Evolutionary conservation across 2,888 invertebrate species (phyloP).

Genomic region (Linnaemya tessellans): DNA sequence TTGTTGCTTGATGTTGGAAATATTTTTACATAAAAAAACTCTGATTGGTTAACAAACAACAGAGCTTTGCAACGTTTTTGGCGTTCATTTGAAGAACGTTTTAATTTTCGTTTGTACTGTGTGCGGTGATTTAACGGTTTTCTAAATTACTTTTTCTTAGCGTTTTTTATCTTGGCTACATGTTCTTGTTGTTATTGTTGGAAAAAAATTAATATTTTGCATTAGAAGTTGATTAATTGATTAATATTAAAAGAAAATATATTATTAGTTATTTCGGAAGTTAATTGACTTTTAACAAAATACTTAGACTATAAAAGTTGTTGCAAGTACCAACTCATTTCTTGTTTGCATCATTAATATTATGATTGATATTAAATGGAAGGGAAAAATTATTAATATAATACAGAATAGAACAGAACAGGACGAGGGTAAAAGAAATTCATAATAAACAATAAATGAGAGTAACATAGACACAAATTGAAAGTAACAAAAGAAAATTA

Average conservation of each 20-base stretch:
- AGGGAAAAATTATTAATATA: neutral
- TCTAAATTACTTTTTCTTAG: constrained; percentile 16
- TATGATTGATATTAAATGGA: neutral
- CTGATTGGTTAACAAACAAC: constrained; percentile 59
- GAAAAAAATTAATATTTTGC: constrained; percentile 69
- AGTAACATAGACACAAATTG: neutral
- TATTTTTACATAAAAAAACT: constrained; percentile 40
- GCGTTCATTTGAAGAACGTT: constrained; percentile 33
- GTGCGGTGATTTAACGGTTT: constrained; percentile 55
- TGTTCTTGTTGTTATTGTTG: constrained; percentile 70
- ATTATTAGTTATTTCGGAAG: constrained; percentile 66
- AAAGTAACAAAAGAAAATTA: neutral
- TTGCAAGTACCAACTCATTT: constrained; percentile 48
- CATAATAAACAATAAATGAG: constrained; percentile 1
- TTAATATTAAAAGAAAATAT: constrained; percentile 61
- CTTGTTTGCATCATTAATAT: constrained; percentile 10
- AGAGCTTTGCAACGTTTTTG: constrained; percentile 55
- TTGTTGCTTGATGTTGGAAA: constrained; percentile 75
- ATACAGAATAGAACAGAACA: neutral
- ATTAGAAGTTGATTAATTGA: constrained; percentile 61
- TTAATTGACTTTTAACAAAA: constrained; percentile 54
- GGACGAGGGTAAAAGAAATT: neutral
- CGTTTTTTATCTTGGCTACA: constrained; percentile 52
- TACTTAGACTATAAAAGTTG: constrained; percentile 69
- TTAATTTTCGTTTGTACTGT: constrained; percentile 55